Base-by-base conservation (phyloP, 2,797 vertebrate genomes). In the Megaceryle alcyon region DNA sequence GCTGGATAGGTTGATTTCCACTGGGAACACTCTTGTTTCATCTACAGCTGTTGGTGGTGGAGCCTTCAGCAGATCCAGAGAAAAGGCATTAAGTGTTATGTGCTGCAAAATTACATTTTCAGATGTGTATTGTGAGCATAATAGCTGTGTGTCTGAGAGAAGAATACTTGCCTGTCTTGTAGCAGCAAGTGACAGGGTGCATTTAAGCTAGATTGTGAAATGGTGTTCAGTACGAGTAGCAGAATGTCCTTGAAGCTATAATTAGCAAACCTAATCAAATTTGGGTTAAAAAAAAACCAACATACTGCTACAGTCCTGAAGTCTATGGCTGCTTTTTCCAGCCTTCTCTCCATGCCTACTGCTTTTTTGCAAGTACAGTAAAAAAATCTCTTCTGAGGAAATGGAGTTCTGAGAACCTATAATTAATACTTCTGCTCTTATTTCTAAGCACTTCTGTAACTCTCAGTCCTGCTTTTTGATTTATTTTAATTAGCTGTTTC, bases 401-500 rank as follows among this genome's bases (percentile, higher is more conserved):
- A 16, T 37, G 29, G 59, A 5, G 28, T 65, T 88, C 88, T 43
- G 43, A 76, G 43, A 86, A 53, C n/a, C 29, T 12, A 3, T 76
- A 69, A 81, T 95, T 94, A 92, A 54, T 54, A 39, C 11, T 68
- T 69, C 37, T 72, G 17, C 73, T 61, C 28, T 83, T 23, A 46
- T 84, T 90, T 79, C 66, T 79, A 63, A 8, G 8, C 1, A 2
- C 15, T 69, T 82, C 39, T 10, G 17, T 75, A 79, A 78, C 39
- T 86, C 29, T 48, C 69, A 70, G n/a, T 33, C n/a, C 39, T 90
- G 26, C 39, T 86, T 89, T 94, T 82, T 75, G 13, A 46, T 95
- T 84, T 63, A 92, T 90, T 91, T 69, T 88, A 89, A 87, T 93
- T 87, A 94, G 44, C 65, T 87, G 28, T 65, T 94, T 92, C 86